phyloP scores from a whole-genome alignment of 2,888 invertebrate genomes.

The Orthosia cruda region DNA sequence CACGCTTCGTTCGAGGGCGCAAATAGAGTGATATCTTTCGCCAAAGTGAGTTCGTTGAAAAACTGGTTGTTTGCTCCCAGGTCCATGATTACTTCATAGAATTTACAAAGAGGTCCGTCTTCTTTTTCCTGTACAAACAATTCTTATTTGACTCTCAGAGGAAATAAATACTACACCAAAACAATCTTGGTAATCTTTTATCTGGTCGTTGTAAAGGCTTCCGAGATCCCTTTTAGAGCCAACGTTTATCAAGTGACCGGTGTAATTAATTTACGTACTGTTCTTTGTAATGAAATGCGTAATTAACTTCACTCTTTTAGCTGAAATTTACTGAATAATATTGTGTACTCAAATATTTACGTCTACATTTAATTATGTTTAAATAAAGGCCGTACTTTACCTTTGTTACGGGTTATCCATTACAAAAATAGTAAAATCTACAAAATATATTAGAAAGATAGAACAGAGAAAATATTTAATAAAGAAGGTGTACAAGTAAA shows the following conservation, averaged over 20 bases:
- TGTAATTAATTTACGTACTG: constrained; percentile 66
- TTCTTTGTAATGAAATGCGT: constrained; percentile 65
- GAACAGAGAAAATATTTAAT: constrained; percentile 39
- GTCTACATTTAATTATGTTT: constrained; percentile 54
- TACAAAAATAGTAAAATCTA: constrained; percentile 45
- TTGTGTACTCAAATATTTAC: constrained; percentile 54
- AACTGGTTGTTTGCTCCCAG: constrained; percentile 94
- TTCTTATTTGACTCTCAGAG: constrained; percentile 50
- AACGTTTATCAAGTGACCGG: constrained; percentile 64
- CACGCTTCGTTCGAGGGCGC: constrained; percentile 98
- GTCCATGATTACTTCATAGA: constrained; percentile 96
- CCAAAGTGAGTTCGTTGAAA: constrained; percentile 93
- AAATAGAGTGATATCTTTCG: constrained; percentile 96
- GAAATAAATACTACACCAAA: constrained; percentile 47
- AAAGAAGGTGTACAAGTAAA: constrained; percentile 48
- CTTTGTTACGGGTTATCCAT: constrained; percentile 63
- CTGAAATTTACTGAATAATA: constrained; percentile 55
- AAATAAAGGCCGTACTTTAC: constrained; percentile 69
- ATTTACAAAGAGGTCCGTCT: constrained; percentile 94
- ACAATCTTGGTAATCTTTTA: constrained; percentile 59
- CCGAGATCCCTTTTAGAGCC: constrained; percentile 57
- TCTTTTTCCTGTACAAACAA: constrained; percentile 84
- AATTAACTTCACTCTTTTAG: constrained; percentile 62
- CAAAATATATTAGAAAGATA: constrained; percentile 60
- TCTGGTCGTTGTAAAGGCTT: constrained; percentile 52